Evolutionary conservation across 2,113 vertebrate species (phyloP), one percentile per base, ranked within the genome.

Genomic region (Perca flavescens): DNA sequence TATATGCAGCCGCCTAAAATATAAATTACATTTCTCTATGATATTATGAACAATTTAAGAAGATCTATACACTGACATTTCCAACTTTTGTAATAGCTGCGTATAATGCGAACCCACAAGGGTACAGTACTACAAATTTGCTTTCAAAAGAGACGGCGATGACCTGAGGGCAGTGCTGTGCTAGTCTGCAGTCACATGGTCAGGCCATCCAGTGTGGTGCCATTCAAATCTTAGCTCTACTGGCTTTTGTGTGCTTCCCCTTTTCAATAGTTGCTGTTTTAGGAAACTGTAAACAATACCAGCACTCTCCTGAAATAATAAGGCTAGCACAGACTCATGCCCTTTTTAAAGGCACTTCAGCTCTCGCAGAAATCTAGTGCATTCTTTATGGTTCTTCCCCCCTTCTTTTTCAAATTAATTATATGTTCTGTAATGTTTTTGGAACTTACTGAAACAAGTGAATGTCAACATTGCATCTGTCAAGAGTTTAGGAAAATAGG

Each of bases 121-220:
- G 34, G 50, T 8, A 21, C 21, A 76, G 28, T n/a, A 53, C 15
- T 56, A 66, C 54, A 71, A 79, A 75, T 72, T 46, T 57, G 31
- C 66, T 85, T 86, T 87, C 19, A 84, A 74, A 54, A 76, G 49
- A 84, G 67, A 83, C 17, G 1, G 72, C 57, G 79, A 85, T 90
- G 63, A 91, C 92, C 90, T 11, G 67, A 89, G 90, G 93, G 88
- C 82, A 89, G 53, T 4, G 68, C 76, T 82, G 88, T 93, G 76
- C 86, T 87, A 9, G 80, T 86, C 72, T 77, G 60, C 54, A 70
- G 90, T 92, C 92, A 92, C 91, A 89, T 93, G 91, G 40, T 82
- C 80, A 34, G 76, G 36, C 31, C 15, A 36, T 87, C 75, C 77
- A 84, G 46, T 50, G 71, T 15, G 57, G 54, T 71, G 70, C 78